Evolutionary conservation across 2,888 invertebrate genomes (phyloP), one percentile per base, ranked within the genome.

Genomic region (Gasteruption jaculator): DNA sequence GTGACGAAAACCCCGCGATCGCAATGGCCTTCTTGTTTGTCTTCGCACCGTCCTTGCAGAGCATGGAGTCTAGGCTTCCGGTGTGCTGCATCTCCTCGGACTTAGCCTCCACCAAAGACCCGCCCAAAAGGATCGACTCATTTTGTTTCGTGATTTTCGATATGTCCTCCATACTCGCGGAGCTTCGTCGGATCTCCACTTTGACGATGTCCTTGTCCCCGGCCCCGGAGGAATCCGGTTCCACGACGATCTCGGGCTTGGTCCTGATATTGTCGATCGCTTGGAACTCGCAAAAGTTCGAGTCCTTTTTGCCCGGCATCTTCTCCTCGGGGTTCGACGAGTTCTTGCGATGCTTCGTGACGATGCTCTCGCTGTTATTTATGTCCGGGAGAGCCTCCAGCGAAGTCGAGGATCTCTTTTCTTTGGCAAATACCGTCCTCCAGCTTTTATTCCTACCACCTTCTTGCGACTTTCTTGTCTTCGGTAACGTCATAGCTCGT

Each of bases 121-220:
- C 52, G 8, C 63, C 63, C 11, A 66, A 37, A 6, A 60, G 42
- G 6, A 52, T 52, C 4, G 46, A 30, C 32, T 70, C 68, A 19
- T 60, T 57, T 32, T 65, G 64, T 34, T 69, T 70, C 5, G 64
- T 60, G 35, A 70, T 70, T 48, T 69, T 66, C 31, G 70, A 67
- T 37, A 70, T 70, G 38, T 70, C 69, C 40, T 70, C 70, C 70
- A 70, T 70, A 36, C 69, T 70, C 3, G 69, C 69, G 3, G 69
- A 69, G 39, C 70, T 70, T 16, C 69, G 53, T 26, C 70, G 52
- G 12, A 70, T 70, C 45, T 68, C 69, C 5, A 69, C 54, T 41
- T 67, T 68, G 1, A 58, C 62, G 10, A 58, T 50, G 18, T 57
- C 56, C 20, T 58, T 60, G 14, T 55, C 54, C 7, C 58, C 52